phyloP scores from a whole-genome alignment of 30 jellyfish, hydroid and myxozoan species.

The Aurelia sp. region DNA sequence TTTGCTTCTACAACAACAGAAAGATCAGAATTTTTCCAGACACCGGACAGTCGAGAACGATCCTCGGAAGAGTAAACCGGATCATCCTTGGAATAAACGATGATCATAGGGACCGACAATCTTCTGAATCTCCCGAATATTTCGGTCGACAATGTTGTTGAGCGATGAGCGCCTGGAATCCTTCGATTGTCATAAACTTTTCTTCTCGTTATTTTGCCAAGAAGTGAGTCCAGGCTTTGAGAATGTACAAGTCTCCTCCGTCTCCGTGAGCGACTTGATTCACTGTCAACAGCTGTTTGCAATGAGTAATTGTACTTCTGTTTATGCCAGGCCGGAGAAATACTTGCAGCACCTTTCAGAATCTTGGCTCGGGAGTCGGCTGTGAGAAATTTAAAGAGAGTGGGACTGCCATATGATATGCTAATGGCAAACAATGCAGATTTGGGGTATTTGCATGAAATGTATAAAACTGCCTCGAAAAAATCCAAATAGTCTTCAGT shows the following conservation, averaged over 20 bases:
- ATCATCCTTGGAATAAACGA: constrained; percentile 61
- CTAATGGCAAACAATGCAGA: constrained; percentile 38
- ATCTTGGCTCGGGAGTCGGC: constrained; percentile 21
- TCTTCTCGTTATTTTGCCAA: constrained; percentile 3
- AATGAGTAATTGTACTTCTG: background rate
- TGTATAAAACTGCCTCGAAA: constrained; percentile 36
- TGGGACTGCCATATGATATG: constrained; percentile 57
- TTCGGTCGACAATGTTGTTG: constrained; percentile 50
- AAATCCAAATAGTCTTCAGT: constrained; percentile 29
- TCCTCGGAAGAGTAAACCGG: constrained; percentile 42
- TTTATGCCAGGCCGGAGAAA: constrained; percentile 66
- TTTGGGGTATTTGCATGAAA: constrained; percentile 30
- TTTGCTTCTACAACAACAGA: constrained; percentile 51
- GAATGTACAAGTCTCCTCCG: constrained; percentile 18
- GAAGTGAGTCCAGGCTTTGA: constrained; percentile 27
- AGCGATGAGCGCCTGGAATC: background rate
- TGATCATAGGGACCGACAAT: constrained; percentile 48
- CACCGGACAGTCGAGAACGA: constrained; percentile 17
- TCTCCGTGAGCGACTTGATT: background rate
- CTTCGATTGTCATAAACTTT: background rate
- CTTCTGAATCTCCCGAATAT: constrained; percentile 38
- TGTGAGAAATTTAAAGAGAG: constrained; percentile 34
- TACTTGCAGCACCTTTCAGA: constrained; percentile 49
- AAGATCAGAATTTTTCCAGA: constrained; percentile 50
- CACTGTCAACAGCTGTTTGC: background rate